phyloP scores from a whole-genome alignment of 2,888 invertebrate genomes.

The Anodontia alba region DNA sequence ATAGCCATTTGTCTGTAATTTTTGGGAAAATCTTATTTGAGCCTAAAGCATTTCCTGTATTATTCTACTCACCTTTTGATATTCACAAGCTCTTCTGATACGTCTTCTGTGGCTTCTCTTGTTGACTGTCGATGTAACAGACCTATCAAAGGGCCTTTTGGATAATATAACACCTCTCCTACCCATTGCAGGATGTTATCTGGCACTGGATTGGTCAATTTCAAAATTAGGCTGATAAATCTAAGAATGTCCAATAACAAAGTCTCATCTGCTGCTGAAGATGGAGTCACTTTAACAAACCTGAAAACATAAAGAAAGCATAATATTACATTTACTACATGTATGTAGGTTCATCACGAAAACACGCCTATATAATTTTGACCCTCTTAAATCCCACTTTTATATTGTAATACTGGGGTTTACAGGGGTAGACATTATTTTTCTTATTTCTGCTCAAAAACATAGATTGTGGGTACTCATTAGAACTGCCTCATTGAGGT shows the following conservation, averaged over 20 bases:
- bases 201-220: constrained; percentile 69
- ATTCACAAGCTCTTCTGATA: constrained; percentile 67
- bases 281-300: constrained; percentile 80
- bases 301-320: constrained; percentile 66
- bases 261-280: constrained; percentile 80
- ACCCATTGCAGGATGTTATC: constrained; percentile 76
- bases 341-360: too few relatives aligned
- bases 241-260: constrained; percentile 78
- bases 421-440: too few relatives aligned
- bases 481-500: too few relatives aligned
- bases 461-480: too few relatives aligned
- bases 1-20: too few relatives aligned
- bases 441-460: too few relatives aligned
- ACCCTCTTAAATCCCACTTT: too few relatives aligned
- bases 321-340: too few relatives aligned
- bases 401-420: too few relatives aligned
- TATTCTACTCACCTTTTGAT: constrained; percentile 68
- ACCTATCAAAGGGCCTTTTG: constrained; percentile 79
- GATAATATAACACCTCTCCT: constrained; percentile 77
- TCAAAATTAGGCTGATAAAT: constrained; percentile 73
- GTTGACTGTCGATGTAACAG: constrained; percentile 74
- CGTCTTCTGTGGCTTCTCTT: constrained; percentile 67
- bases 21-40: too few relatives aligned
- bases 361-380: too few relatives aligned
- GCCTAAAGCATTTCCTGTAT: too few relatives aligned